Evolutionary conservation across 1,140 invertebrate genomes (phyloP), one percentile per base, ranked within the genome.

Genomic region (Dolichoris vasculosae): DNA sequence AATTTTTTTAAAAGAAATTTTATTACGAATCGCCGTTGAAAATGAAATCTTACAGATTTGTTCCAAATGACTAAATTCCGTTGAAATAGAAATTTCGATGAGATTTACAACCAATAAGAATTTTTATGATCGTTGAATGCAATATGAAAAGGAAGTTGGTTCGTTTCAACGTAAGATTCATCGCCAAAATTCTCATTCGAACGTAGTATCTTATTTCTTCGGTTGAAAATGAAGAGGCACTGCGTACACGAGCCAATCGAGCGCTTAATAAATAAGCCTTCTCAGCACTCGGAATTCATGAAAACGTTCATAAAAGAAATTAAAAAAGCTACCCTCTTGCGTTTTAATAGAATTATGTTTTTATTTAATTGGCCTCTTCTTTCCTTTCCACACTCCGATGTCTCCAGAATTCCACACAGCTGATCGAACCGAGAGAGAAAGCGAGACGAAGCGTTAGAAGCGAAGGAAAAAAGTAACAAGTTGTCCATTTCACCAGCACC

Each of bases 321-420:
- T 43, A 67, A 38, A 78, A 77, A 84, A 64, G 51, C 38, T 43
- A 63, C 51, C 38, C 75, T 48, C 64, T 43, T 80, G 48, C 59
- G 59, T 48, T 46, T 75, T 75, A 75, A 85, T 81, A 75, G 38
- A 85, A 85, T 85, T 59, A 75, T 63, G 80, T 73, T 75, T 71
- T 85, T 79, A 17, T 81, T 80, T 73, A 80, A 85, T 85, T 85
- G 51, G 46, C 63, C n/a, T 2, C 48, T 48, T 46, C 8, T 26
- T 51, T 43, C n/a, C 43, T 48, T 40, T 20, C 38, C 67, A 2
- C 20, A n/a, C 4, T 71, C 7, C 35, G 11, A 15, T 13, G 64
- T 38, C 30, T 3, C 20, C 79, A 32, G 43, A 30, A 13, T 55
- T 30, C 13, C n/a, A 76, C 63, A 82, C 79, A 71, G 79, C 63